Base-by-base conservation (phyloP, 2,888 invertebrate genomes). In the Agriopis leucophaearia region DNA sequence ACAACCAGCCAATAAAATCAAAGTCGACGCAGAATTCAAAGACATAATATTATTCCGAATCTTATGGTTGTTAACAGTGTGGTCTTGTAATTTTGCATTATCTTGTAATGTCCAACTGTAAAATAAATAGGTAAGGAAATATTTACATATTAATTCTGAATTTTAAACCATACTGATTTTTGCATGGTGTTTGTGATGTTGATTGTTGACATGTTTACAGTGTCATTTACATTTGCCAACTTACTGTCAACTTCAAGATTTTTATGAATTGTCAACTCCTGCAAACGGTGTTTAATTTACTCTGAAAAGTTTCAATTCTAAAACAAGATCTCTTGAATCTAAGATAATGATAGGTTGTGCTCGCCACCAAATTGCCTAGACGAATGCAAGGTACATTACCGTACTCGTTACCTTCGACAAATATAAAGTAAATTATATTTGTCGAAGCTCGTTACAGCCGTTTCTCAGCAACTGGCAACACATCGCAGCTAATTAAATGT, bases 131-230 rank as follows among this genome's bases (percentile, higher is more conserved):
- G 18, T 5, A 55, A 5, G 16, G 42, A 42, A 18, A 4, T 54
- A 8, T 4, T 54, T 50, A 36, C 36, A 65, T 50, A 40, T 12
- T 50, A 54, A 63, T 61, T 66, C 70, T 54, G 63, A 61, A 51
- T 68, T 75, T 69, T 7, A 77, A 71, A 63, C 81, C 83, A 79
- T 76, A 80, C 66, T 78, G 81, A 78, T 75, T 77, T 64, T 6
- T 18, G 40, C 7, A 12, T 52, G n/a, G 0, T 42, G 42, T 42
- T 16, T 38, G 10, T 7, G 16, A 15, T 54, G 7, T 36, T n/a
- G 15, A 27, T 15, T 36, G 7, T 27, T 10, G n/a, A 36, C 8
- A 12, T 16, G 1, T 38, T 56, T 13, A 9, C 42, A 40, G 18
- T 40, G 4, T 18, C 18, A 36, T 35, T 10, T n/a, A 0, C 6